Conservation (phyloP, 2,113 vertebrate genomes). For the Caloenas nicobarica region DNA sequence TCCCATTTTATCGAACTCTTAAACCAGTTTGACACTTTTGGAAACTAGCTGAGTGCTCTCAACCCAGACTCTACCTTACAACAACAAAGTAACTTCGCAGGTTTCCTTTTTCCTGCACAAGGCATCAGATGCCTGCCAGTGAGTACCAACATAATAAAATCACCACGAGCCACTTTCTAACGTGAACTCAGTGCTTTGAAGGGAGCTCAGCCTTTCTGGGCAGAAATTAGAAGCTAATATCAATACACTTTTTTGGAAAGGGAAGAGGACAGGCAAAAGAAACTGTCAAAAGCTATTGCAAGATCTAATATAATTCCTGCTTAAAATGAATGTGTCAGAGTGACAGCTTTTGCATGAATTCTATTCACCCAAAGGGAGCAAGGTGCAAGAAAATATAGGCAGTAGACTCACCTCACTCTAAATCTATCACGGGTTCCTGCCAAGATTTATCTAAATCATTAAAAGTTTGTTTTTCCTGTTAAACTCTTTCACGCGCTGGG, state of each 20-base stretch:
- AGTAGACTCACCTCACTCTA: neutral
- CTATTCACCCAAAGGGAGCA: neutral
- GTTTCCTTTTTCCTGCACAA: neutral
- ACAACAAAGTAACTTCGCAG: neutral
- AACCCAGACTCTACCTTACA: neutral
- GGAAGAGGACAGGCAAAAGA: neutral
- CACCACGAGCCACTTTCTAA: neutral
- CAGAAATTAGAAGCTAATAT: neutral
- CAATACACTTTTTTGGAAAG: neutral
- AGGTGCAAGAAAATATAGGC: neutral
- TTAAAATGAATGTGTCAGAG: neutral
- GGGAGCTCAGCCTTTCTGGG: neutral
- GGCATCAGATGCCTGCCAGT: neutral
- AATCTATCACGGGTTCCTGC: neutral
- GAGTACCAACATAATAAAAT: neutral
- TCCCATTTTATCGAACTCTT: neutral
- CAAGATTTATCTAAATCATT: conserved; percentile 14
- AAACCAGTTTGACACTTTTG: neutral
- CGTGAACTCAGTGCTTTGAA: neutral
- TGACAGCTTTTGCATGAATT: neutral
- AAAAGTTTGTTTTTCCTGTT: neutral
- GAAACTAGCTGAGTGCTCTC: neutral
- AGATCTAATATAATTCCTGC: neutral
- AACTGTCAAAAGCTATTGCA: neutral
- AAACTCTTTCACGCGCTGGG: neutral